phyloP scores from a whole-genome alignment of 2,888 invertebrate species.

The Lordiphosa andalusiaca region DNA sequence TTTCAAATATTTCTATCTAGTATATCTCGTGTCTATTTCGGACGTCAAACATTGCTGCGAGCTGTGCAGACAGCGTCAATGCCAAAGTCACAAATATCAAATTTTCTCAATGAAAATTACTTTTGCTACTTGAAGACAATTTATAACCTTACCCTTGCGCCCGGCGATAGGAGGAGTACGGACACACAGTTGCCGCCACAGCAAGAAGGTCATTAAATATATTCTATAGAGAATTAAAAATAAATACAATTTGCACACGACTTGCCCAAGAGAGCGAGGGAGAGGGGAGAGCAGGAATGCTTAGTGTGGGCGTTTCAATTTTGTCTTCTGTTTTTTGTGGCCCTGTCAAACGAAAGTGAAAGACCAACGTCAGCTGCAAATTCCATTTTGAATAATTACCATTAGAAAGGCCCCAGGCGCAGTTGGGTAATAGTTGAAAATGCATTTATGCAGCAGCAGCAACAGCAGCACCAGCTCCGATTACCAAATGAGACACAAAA shows the following conservation, averaged over 20 bases:
- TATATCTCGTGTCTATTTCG: conserved; percentile 49
- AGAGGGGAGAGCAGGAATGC: not conserved
- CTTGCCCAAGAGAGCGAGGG: conserved; percentile 30
- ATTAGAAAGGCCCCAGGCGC: conserved; percentile 39
- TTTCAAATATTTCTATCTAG: conserved; percentile 24
- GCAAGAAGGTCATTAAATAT: conserved; percentile 1
- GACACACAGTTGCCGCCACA: no score
- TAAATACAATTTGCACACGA: conserved; percentile 55
- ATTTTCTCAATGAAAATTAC: conserved; percentile 45
- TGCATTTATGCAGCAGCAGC: conserved; percentile 32
- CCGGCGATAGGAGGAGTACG: not conserved
- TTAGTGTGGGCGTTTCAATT: conserved; percentile 34
- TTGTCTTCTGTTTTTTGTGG: conserved; percentile 1
- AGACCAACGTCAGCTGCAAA: conserved; percentile 42
- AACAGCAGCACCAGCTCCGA: conserved; percentile 30
- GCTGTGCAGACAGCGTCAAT: conserved; percentile 22
- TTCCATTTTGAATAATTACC: conserved; percentile 46
- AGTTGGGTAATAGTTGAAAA: conserved; percentile 12
- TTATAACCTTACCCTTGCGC: conserved; percentile 54
- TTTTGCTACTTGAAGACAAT: conserved; percentile 15
- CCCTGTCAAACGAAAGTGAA: conserved; percentile 13
- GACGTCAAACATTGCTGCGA: conserved; percentile 33
- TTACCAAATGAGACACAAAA: conserved; percentile 31
- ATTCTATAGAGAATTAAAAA: conserved; percentile 34
- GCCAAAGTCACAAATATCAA: conserved; percentile 38